Evolutionary conservation across 2,113 vertebrate genomes (phyloP).

Genomic region (Rhea pennata): DNA sequence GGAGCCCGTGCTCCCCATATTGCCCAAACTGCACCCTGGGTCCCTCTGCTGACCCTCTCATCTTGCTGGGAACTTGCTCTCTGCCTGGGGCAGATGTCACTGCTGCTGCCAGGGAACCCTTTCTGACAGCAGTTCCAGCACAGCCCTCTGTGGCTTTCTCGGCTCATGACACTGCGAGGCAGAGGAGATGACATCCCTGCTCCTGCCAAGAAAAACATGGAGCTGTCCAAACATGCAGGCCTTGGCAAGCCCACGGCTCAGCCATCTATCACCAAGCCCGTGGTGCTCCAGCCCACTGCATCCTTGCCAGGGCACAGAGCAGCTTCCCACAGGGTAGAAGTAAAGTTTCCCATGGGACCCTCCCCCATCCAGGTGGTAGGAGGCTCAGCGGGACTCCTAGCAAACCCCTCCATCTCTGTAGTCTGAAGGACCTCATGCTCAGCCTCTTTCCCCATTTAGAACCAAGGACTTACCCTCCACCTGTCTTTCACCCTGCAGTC

Average conservation of each 20-base stretch:
- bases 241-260: conserved; percentile 38
- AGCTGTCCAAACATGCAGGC: conserved; percentile 45
- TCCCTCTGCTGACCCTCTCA: fast-evolving
- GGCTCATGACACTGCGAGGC: not conserved
- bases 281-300: not conserved
- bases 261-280: conserved; percentile 39
- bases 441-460: fast-evolving
- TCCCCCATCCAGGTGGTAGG: not conserved
- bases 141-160: conserved; percentile 23
- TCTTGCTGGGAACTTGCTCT: fast-evolving
- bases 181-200: conserved; percentile 52
- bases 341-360: not conserved
- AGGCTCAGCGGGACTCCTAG: fast-evolving
- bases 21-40: fast-evolving
- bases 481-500: not conserved
- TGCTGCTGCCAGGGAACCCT: not conserved
- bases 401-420: fast-evolving
- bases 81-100: not conserved
- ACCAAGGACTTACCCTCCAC: not conserved
- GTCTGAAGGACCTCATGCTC: not conserved
- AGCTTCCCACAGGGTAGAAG: not conserved
- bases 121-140: not conserved
- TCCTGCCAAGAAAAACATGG: conserved; percentile 67
- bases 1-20: fast-evolving
- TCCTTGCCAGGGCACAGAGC: not conserved